A percentile compares a stretch with the other conserved stretches of the same genome.
Conservation (phyloP, 2,797 vertebrate species). For the Lepilemur ruficaudatus region DNA sequence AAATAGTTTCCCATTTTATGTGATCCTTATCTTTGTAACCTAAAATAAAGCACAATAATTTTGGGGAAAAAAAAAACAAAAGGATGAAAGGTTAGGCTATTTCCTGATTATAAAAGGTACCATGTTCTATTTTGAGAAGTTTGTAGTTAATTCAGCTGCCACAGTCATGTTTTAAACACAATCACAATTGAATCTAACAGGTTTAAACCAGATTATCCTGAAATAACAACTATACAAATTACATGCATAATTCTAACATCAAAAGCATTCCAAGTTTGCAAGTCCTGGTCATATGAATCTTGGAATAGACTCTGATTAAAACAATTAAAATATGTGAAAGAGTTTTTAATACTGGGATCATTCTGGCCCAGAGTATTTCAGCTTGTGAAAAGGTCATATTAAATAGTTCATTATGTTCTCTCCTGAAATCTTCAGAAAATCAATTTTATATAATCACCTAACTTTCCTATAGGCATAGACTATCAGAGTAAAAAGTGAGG, state of each 20-base stretch:
- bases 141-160: not conserved
- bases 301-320: not conserved
- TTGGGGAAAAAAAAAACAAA: not conserved
- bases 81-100: not conserved
- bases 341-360: not conserved
- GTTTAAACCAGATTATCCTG: not conserved
- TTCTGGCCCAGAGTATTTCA: not conserved
- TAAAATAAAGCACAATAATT: not conserved
- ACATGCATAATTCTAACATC: not conserved
- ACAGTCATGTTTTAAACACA: not conserved
- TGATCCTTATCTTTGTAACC: not conserved
- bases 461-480: not conserved
- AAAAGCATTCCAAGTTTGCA: slow-evolving; percentile 4
- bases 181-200: not conserved
- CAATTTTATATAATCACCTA: not conserved
- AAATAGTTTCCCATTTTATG: not conserved
- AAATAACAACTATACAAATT: not conserved
- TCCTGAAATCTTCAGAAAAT: not conserved
- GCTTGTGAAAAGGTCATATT: not conserved
- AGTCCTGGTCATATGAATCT: not conserved
- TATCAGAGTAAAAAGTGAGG: not conserved
- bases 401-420: not conserved
- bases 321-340: not conserved
- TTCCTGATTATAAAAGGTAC: not conserved
- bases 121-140: not conserved